Conservation (phyloP, 2,113 vertebrate species). For the Pyxicephalus adspersus region DNA sequence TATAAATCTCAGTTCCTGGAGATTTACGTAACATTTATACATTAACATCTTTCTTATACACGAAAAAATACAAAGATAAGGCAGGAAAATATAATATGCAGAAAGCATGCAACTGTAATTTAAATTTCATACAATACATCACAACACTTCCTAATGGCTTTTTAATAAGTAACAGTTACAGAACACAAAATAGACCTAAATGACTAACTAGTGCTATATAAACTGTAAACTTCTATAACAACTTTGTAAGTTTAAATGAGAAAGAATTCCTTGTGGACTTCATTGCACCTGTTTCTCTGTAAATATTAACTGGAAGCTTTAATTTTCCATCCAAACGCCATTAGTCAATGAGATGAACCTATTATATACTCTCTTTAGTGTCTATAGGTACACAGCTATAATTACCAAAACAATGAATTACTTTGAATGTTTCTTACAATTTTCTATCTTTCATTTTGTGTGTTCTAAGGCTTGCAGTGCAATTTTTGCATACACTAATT, state of each 20-base stretch:
- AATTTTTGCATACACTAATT: not conserved
- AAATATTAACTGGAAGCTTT: slow-evolving; percentile 17
- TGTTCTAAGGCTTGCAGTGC: not conserved
- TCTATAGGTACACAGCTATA: slow-evolving; percentile 5
- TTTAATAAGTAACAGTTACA: not conserved
- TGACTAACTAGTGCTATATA: not conserved
- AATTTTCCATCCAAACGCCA: not conserved
- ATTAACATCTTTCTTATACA: too few relatives aligned
- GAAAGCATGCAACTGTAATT: not conserved
- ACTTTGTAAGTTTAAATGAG: slow-evolving; percentile 1
- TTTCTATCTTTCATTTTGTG: not conserved
- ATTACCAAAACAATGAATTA: not conserved
- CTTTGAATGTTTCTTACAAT: not conserved
- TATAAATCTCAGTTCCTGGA: too few relatives aligned
- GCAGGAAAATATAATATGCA: not conserved
- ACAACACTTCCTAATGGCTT: slow-evolving; percentile 12
- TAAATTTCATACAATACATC: not conserved
- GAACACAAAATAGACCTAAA: not conserved
- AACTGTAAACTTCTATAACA: not conserved
- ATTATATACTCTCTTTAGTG: slow-evolving; percentile 3
- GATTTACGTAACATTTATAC: too few relatives aligned
- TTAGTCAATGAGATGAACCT: not conserved
- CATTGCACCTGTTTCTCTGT: not conserved
- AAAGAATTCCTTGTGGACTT: not conserved
- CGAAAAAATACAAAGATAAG: too few relatives aligned